Conservation (phyloP, 2,113 vertebrate genomes). For the Phylloscopus trochiloides region DNA sequence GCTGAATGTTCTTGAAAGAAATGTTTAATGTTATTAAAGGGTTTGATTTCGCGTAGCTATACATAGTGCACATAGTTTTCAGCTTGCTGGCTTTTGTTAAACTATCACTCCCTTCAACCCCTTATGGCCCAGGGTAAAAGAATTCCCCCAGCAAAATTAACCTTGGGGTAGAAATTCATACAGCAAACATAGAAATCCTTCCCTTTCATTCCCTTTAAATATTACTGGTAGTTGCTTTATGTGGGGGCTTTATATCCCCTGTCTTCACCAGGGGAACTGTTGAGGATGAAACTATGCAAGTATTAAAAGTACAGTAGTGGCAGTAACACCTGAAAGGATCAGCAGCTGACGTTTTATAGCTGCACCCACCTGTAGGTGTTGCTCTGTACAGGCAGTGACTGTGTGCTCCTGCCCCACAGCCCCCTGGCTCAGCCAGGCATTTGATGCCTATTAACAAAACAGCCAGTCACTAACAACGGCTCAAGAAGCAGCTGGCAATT, state of each 20-base stretch:
- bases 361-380: background rate
- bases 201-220: background rate
- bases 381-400: background rate
- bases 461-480: background rate
- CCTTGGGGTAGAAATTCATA: background rate
- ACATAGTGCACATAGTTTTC: background rate
- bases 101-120: background rate
- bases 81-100: background rate
- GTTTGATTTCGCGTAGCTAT: background rate
- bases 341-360: background rate
- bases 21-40: background rate
- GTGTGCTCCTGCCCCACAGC: background rate
- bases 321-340: background rate
- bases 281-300: background rate
- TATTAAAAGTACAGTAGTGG: background rate
- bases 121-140: background rate
- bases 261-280: background rate
- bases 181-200: background rate
- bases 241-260: background rate
- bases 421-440: background rate
- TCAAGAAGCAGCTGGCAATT: background rate
- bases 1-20: background rate
- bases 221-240: background rate
- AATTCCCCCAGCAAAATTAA: background rate
- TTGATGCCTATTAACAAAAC: background rate